Base-by-base conservation (phyloP, 2,797 vertebrate genomes). In the Fundulus diaphanus region DNA sequence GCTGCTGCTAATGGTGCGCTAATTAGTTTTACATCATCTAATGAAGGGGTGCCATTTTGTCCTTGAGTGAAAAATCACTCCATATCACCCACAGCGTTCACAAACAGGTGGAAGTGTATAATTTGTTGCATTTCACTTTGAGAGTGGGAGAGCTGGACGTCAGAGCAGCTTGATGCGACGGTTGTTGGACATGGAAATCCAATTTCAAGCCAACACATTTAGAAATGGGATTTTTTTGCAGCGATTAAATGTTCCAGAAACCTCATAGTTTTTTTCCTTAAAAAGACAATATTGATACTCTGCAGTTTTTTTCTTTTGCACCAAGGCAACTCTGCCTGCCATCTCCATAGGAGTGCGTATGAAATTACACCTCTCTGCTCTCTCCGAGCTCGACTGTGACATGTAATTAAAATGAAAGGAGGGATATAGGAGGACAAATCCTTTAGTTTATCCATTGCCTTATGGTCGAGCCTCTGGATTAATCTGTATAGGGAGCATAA, bases 401-500 rank as follows among this genome's bases (percentile, higher is more conserved):
- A 61, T 81, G 40, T 61, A 74, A 84, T 88, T 13, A 83, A 40
- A 82, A 83, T 66, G 3, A 83, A 83, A 48, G 46, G 56, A 59
- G 56, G 16, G 51, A 72, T 63, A 49, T 69, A 35, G 37, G 35
- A 74, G 13, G 0, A 31, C 70, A 72, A 86, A 81, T 80, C 79
- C 68, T 52, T 15, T 7, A 40, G 31, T 80, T 86, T 57, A 59
- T 80, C 71, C 66, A 67, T 27, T 37, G 35, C 63, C 27, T 68
- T 42, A 6, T 59, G 35, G 16, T 48, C 49, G 13, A 83, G 73
- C 63, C 15, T 83, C 54, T 4, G 42, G 59, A 54, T 74, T 48
- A 67, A 68, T 79, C 66, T 79, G 74, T 33, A n/a, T 42, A 16
- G 3, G 22, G 12, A 22, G 27, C 37, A 42, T 44, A 66, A 42